phyloP scores from a whole-genome alignment of 2,113 vertebrate species.

The Puntigrus tetrazona region DNA sequence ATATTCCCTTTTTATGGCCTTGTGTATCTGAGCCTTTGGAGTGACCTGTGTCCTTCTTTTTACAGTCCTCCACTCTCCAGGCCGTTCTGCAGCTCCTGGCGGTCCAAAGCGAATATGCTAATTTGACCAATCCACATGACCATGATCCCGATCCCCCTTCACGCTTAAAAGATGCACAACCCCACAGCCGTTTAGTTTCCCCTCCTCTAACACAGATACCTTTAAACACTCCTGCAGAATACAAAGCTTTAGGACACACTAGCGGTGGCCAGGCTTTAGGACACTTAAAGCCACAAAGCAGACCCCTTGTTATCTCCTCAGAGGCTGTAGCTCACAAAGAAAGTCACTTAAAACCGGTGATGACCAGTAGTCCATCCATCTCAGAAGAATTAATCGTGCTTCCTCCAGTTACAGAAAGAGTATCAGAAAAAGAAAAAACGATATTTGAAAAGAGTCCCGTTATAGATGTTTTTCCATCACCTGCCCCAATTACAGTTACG shows the following conservation, averaged over 20 bases:
- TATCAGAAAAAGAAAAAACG: background rate
- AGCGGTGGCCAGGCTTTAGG: background rate
- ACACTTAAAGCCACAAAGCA: background rate
- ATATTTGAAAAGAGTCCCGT: background rate
- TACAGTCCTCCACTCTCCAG: conserved; percentile 30
- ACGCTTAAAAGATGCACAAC: background rate
- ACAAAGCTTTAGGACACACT: background rate
- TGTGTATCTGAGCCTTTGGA: background rate
- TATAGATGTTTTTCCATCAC: background rate
- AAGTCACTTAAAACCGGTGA: background rate
- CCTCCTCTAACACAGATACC: background rate
- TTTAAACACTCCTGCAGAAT: background rate
- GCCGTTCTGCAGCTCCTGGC: conserved; percentile 49
- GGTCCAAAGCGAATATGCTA: conserved; percentile 46
- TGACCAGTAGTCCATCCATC: background rate
- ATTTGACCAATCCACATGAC: conserved; percentile 41
- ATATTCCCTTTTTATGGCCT: background rate
- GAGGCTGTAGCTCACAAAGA: background rate
- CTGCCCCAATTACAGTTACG: background rate
- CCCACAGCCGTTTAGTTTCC: background rate
- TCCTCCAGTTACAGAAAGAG: background rate
- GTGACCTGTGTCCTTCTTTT: conserved; percentile 36
- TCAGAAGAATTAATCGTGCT: background rate
- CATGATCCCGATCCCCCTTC: background rate
- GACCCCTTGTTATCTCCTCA: too few species aligned